Evolutionary conservation across 2,888 invertebrate genomes (phyloP).

Genomic region (Lycia hirtaria): DNA sequence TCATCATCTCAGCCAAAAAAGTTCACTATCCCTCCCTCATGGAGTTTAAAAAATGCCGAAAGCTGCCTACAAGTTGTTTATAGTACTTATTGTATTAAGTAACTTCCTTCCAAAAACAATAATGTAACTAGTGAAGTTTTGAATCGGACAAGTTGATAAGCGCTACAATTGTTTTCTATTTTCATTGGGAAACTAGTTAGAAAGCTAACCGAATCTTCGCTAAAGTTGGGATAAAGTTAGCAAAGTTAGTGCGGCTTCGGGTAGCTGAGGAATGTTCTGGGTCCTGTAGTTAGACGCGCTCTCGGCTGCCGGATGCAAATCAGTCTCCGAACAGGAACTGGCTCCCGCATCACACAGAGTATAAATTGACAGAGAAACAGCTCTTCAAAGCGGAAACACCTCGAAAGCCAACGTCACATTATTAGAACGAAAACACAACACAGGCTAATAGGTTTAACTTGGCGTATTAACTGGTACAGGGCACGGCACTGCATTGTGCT

Average conservation of each 20-base stretch:
- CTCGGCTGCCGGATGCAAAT: constrained; percentile 19
- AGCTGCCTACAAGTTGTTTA: no score
- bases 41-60: no score
- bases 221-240: constrained; percentile 1
- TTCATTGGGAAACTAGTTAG: neutral
- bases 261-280: neutral
- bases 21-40: no score
- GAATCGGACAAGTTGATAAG: constrained; percentile 3
- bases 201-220: constrained; percentile 5
- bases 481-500: no score
- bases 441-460: no score
- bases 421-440: no score
- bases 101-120: no score
- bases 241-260: no score
- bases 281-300: neutral
- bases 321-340: constrained; percentile 16
- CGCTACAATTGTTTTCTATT: neutral
- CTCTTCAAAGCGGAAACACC: neutral
- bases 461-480: no score
- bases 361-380: neutral
- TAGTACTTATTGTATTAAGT: no score
- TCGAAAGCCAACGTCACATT: no score
- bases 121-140: constrained; percentile 4
- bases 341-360: neutral
- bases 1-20: no score